phyloP scores from a whole-genome alignment of 2,113 vertebrate genomes.

The Poeciliopsis occidentalis region DNA sequence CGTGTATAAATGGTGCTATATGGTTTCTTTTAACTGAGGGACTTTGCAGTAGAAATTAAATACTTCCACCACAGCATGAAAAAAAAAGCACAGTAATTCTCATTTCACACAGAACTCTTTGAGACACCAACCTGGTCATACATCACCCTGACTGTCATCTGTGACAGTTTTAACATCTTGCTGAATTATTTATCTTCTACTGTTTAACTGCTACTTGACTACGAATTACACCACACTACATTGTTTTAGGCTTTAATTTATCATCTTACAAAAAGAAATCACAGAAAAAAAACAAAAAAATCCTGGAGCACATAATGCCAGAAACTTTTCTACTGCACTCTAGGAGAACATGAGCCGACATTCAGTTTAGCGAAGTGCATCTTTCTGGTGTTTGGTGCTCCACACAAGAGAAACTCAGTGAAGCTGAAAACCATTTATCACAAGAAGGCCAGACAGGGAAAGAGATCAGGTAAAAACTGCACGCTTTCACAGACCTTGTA shows the following conservation, averaged over 20 bases:
- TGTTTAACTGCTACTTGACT: slow-evolving; percentile 20
- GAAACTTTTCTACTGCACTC: slow-evolving; percentile 12
- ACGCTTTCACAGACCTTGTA: slow-evolving; percentile 11
- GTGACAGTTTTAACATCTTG: slow-evolving; percentile 53
- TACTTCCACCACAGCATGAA: background rate
- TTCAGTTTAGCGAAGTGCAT: slow-evolving; percentile 9
- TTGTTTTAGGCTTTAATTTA: slow-evolving; percentile 26
- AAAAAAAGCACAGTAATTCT: slow-evolving; percentile 1
- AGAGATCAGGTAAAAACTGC: slow-evolving; percentile 27
- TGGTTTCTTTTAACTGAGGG: background rate
- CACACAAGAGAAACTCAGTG: slow-evolving; percentile 13
- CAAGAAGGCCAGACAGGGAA: background rate
- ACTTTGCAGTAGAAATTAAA: background rate
- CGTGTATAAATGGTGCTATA: background rate
- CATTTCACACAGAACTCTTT: slow-evolving; percentile 17
- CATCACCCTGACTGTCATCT: slow-evolving; percentile 33
- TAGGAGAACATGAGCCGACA: background rate
- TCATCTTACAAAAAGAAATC: slow-evolving; percentile 3
- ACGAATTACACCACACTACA: slow-evolving; percentile 35
- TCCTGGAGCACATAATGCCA: background rate
- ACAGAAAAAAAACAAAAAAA: slow-evolving; percentile 1
- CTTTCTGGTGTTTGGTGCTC: slow-evolving; percentile 9
- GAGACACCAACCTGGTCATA: slow-evolving; percentile 33
- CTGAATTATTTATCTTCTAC: slow-evolving; percentile 62
- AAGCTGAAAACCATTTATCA: slow-evolving; percentile 47